Conservation (phyloP, 2,113 vertebrate genomes). For the Hemiprocne comata region DNA sequence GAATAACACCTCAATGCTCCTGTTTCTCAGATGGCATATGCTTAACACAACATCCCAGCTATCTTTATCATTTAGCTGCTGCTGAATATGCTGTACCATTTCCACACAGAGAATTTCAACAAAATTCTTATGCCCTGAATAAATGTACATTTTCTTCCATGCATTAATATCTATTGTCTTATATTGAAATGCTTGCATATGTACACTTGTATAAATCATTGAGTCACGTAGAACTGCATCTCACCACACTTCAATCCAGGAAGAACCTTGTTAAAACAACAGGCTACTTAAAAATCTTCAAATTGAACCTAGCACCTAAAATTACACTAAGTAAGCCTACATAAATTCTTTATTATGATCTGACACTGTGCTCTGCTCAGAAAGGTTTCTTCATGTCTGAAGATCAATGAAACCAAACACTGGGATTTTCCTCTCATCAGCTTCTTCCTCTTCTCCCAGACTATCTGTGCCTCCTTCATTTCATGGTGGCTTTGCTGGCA, state of each 20-base stretch:
- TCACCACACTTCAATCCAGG: not conserved
- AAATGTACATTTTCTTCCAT: not conserved
- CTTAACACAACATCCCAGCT: not conserved
- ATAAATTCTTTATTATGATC: not conserved
- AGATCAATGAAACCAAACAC: not conserved
- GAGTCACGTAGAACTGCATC: not conserved
- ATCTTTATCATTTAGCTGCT: not conserved
- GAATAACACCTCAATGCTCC: not conserved
- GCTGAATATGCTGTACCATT: not conserved
- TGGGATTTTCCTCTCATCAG: not conserved
- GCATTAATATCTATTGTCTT: not conserved
- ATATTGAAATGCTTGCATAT: not conserved
- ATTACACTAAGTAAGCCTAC: not conserved
- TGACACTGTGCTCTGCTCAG: not conserved
- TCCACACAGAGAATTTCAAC: not conserved
- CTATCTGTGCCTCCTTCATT: not conserved
- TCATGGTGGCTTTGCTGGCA: not conserved
- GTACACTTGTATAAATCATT: not conserved
- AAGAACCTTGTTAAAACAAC: not conserved
- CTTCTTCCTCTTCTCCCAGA: not conserved
- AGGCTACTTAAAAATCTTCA: not conserved
- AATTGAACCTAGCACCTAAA: not conserved
- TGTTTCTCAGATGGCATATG: not conserved
- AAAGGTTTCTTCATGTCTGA: not conserved
- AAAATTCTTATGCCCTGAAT: not conserved